These are phyloP conservation scores for Acronicta leporina DNA, from an alignment of 2,888 invertebrate species.

Conservation along the genomic window DNA sequence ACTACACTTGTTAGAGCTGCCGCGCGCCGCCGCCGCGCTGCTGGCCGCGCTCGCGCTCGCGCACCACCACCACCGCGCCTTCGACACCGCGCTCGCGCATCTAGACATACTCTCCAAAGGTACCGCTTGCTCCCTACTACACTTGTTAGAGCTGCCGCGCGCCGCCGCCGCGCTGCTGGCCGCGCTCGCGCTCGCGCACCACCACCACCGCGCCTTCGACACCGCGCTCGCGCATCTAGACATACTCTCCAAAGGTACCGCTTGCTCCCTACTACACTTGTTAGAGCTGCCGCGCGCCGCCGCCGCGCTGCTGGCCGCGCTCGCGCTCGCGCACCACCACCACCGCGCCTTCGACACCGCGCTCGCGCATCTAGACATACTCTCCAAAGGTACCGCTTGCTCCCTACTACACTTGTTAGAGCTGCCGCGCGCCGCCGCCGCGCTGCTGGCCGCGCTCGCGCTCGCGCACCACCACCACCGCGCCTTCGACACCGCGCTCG, in stretches of 20 bases:
- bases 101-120: constrained; percentile 76
- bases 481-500: constrained; percentile 89
- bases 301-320: constrained; percentile 90
- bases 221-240: constrained; percentile 88
- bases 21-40: constrained; percentile 89
- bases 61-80: constrained; percentile 86
- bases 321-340: constrained; percentile 91
- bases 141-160: constrained; percentile 44
- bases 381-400: constrained; percentile 54
- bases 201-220: constrained; percentile 88
- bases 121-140: constrained; percentile 13
- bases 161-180: constrained; percentile 91
- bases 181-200: constrained; percentile 90
- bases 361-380: constrained; percentile 85
- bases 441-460: constrained; percentile 91
- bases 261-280: no score
- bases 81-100: constrained; percentile 89
- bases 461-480: constrained; percentile 88
- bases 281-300: constrained; percentile 80
- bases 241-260: constrained; percentile 60
- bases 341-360: constrained; percentile 88
- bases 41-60: constrained; percentile 92
- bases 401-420: no score
- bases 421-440: constrained; percentile 86
- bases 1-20: no score